phyloP scores from a whole-genome alignment of 2,888 invertebrate genomes.

The Isoperla grammatica region DNA sequence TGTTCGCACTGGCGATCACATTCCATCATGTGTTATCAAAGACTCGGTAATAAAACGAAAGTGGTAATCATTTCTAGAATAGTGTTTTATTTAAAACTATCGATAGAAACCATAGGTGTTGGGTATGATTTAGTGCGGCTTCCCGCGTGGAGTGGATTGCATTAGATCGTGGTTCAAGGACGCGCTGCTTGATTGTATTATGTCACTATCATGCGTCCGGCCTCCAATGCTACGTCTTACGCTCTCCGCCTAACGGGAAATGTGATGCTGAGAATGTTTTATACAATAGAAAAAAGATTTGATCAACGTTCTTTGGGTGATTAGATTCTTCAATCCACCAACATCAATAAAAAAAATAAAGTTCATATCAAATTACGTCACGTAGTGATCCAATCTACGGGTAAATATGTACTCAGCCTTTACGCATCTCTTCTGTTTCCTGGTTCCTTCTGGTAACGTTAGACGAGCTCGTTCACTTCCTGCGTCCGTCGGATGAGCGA shows the following conservation, averaged over 20 bases:
- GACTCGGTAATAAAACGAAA: no score
- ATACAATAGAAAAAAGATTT: conserved; percentile 13
- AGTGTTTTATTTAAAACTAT: no score
- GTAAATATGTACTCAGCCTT: conserved; percentile 10
- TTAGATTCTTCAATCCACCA: conserved; percentile 15
- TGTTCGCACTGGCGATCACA: no score
- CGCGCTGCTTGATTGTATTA: not conserved
- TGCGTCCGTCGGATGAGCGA: no score
- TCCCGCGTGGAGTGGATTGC: no score
- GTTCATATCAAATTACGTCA: conserved; percentile 15
- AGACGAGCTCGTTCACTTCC: no score
- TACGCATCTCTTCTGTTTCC: conserved; percentile 4
- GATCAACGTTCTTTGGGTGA: conserved; percentile 18
- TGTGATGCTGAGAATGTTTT: conserved; percentile 14
- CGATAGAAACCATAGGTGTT: no score
- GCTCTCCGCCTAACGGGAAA: conserved; percentile 8
- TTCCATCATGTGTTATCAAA: no score
- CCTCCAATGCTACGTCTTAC: conserved; percentile 9
- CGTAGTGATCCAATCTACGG: conserved; percentile 15
- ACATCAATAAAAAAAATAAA: conserved; percentile 8
- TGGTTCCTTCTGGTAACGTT: not conserved
- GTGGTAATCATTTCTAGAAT: no score
- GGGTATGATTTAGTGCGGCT: no score
- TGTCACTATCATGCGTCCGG: not conserved
- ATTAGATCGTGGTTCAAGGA: not conserved